These are phyloP conservation scores for Microctonus brassicae DNA, from an alignment of 2,888 invertebrate species.

Conservation along the genomic window DNA sequence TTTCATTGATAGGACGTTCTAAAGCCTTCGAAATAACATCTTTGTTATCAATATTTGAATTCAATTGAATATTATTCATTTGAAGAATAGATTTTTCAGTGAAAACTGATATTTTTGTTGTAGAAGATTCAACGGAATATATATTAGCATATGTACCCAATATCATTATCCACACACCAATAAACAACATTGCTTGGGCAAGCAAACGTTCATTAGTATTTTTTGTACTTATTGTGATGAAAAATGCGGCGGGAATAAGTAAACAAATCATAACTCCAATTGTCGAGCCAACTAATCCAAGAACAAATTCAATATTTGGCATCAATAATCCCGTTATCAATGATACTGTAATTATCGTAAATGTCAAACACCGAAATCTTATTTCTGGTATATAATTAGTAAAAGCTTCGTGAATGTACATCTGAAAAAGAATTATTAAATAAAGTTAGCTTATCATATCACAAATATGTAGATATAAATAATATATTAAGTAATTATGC, in stretches of 20 bases:
- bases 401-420: conserved; percentile 77
- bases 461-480: not conserved
- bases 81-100: conserved; percentile 56
- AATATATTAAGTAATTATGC: not conserved
- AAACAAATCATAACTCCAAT: conserved; percentile 95
- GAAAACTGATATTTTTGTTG: conserved; percentile 55
- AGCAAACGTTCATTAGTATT: conserved; percentile 85
- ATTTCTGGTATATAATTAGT: conserved; percentile 84
- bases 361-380: conserved; percentile 87
- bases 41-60: conserved; percentile 54
- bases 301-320: conserved; percentile 94
- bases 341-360: conserved; percentile 82
- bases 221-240: conserved; percentile 86
- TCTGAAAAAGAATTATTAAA: conserved; percentile 68
- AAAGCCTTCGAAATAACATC: conserved; percentile 43
- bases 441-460: not conserved
- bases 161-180: conserved; percentile 90
- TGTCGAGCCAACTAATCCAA: conserved; percentile 94
- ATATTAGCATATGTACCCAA: conserved; percentile 92
- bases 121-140: conserved; percentile 78
- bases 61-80: conserved; percentile 60
- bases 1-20: conserved; percentile 44
- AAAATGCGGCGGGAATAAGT: conserved; percentile 92
- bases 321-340: conserved; percentile 86
- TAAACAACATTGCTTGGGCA: conserved; percentile 86